Evolutionary conservation across 2,888 invertebrate species (phyloP), one percentile per base, ranked within the genome.

Genomic region (Morpho deidamia): DNA sequence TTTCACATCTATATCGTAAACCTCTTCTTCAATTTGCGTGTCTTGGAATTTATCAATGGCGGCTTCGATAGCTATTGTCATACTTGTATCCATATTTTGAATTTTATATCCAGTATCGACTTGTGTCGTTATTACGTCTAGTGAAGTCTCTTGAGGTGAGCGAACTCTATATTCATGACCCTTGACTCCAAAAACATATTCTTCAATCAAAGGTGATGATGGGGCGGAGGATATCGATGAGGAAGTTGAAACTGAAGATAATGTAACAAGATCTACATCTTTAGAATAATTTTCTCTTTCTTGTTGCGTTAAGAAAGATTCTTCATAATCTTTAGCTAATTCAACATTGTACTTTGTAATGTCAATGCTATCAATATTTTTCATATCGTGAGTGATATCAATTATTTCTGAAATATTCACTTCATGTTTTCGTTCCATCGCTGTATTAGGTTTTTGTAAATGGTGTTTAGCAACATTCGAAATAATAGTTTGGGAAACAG

Each of bases 141-240:
- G 14, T 42, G 43, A 48, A 5, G 39, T 47, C 33, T 34, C 39
- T 48, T 44, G 47, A 8, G 43, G 53, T 44, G 39, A 48, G 37
- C 39, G 53, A 10, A 48, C 44, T 39, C 39, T 53, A 42, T 44
- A 48, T 48, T 44, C 43, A 11, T 44, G 47, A 9, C 55, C 58
- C 34, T 39, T 50, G 10, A 59, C 38, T 37, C 49, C 50, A 34
- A 61, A 63, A 12, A 63, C 45, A 34, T 63, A 61, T 42, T 59
- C 58, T 11, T 63, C 57, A 37, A 57, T 65, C 33, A 61, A 58
- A 42, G 61, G 57, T 37, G 64, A 44, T 44, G 59, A 47, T 48
- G 66, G 62, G n/a, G 65, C 62, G 8, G 64, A 56, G n/a, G 56
- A 44, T 12, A 44, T 48, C 4, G 56, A 37, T 2, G 52, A 46